Conservation (phyloP, 2,888 invertebrate genomes). For the Torymus aiolomorphi region DNA sequence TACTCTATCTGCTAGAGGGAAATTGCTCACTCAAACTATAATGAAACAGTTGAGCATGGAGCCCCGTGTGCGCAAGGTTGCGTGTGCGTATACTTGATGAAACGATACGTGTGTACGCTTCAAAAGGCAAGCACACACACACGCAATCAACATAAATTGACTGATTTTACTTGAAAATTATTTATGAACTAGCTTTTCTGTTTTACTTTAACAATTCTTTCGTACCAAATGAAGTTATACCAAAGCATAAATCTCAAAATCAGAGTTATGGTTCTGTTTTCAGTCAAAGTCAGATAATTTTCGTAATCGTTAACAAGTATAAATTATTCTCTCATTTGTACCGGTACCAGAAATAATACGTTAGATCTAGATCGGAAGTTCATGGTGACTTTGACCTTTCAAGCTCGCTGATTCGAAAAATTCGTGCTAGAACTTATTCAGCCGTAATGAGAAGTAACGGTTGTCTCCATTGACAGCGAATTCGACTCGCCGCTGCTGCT, state of each 20-base stretch:
- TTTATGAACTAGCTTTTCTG: background rate
- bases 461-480: conserved; percentile 14
- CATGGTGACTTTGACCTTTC: conserved; percentile 1
- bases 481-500: background rate
- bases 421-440: background rate
- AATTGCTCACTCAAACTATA: conserved; percentile 36
- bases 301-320: no score
- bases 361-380: background rate
- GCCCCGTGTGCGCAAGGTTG: background rate
- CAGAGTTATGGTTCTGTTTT: no score
- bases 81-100: background rate
- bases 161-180: background rate
- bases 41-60: conserved; percentile 7
- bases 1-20: conserved; percentile 1
- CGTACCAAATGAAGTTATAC: no score
- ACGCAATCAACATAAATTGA: background rate
- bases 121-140: background rate
- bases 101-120: conserved; percentile 17
- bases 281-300: no score
- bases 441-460: conserved; percentile 41
- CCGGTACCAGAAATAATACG: background rate
- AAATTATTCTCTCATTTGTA: background rate
- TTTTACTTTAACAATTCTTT: background rate
- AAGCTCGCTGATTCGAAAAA: background rate
- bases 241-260: no score